phyloP scores from a whole-genome alignment of 1,140 invertebrate species.

The Ostrea denselamellosa region DNA sequence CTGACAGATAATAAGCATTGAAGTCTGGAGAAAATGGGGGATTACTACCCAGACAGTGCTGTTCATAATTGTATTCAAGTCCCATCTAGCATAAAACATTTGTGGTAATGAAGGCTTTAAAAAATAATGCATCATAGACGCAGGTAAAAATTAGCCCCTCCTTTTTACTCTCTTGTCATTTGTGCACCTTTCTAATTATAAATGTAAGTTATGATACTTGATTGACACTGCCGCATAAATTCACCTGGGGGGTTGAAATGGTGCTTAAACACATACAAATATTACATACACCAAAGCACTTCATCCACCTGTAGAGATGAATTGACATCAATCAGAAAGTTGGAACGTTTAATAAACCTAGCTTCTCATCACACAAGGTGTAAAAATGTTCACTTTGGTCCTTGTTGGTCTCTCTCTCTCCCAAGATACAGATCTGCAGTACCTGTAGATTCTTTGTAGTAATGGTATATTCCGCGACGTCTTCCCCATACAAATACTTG shows the following conservation, averaged over 20 bases:
- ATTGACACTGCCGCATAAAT: conserved; percentile 33
- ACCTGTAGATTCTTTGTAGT: not conserved
- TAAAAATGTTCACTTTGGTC: not conserved
- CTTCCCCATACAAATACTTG: not conserved
- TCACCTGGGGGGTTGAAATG: not conserved
- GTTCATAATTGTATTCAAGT: conserved; percentile 20
- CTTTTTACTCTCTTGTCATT: conserved; percentile 22
- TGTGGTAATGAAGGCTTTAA: conserved; percentile 37
- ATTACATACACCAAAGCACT: not conserved
- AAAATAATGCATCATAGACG: conserved; percentile 27
- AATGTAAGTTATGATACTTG: conserved; percentile 35
- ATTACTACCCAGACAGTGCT: not conserved
- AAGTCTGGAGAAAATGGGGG: not conserved
- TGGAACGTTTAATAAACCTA: not conserved
- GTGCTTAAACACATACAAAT: conserved; percentile 24
- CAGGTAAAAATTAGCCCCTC: conserved; percentile 22
- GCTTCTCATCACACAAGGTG: not conserved
- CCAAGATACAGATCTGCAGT: not conserved
- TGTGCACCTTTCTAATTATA: conserved; percentile 36
- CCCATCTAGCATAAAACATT: conserved; percentile 35
- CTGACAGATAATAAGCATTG: conserved; percentile 13
- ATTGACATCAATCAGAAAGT: conserved; percentile 17
- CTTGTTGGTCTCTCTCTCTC: too few species aligned
- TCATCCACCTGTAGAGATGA: not conserved
- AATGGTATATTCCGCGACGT: too few species aligned